phyloP scores from a whole-genome alignment of 2,888 invertebrate species.

The Erebia palarica region DNA sequence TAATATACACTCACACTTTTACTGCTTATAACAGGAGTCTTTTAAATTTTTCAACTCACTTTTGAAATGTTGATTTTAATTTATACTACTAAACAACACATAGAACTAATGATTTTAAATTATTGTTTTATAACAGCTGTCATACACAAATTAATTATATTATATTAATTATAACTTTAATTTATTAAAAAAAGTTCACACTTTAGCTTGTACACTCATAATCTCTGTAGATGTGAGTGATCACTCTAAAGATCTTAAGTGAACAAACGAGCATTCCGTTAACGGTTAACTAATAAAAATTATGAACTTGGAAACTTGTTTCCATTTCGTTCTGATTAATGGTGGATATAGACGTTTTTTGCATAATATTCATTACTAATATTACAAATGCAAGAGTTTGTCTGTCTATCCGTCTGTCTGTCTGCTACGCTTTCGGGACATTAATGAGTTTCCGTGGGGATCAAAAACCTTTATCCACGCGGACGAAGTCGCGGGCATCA shows the following conservation, averaged over 20 bases:
- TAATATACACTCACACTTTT: too few relatives aligned
- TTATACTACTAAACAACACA: neutral
- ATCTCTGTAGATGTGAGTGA: neutral
- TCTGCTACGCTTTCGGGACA: too few relatives aligned
- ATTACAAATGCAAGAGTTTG: neutral
- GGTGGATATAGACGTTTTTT: neutral
- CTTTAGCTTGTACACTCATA: neutral
- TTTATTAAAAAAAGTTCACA: neutral
- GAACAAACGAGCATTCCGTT: neutral
- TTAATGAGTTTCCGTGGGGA: too few relatives aligned
- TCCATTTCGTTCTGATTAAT: neutral
- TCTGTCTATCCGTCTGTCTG: neutral
- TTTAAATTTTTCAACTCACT: too few relatives aligned
- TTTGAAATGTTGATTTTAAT: neutral
- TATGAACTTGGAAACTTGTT: conserved; percentile 12
- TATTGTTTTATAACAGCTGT: too few relatives aligned
- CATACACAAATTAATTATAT: neutral
- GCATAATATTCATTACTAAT: neutral
- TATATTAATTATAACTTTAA: neutral
- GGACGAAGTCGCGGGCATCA: too few relatives aligned
- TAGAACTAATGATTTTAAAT: neutral
- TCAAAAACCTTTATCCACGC: too few relatives aligned
- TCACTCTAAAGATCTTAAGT: neutral
- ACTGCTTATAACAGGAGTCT: too few relatives aligned
- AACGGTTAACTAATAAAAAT: neutral